Evolutionary conservation across 30 jellyfish, hydroid and myxozoan species (phyloP).

Genomic region (Aurelia aurita): DNA sequence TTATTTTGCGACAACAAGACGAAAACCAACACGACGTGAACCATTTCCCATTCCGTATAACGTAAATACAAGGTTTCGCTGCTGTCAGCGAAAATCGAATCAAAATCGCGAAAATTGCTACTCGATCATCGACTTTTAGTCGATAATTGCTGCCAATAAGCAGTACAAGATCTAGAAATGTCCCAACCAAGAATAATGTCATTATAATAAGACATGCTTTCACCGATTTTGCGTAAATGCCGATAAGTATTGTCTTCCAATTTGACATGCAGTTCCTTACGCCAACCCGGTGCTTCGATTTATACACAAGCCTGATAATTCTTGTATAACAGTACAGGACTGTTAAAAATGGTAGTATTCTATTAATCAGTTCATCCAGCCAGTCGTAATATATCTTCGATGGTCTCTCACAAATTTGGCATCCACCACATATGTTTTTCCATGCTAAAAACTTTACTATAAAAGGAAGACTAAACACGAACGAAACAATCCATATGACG

Average conservation of each 20-base stretch:
- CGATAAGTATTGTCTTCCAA: constrained; percentile 56
- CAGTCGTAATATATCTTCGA: constrained; percentile 18
- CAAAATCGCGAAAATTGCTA: constrained; percentile 27
- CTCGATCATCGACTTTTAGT: background rate
- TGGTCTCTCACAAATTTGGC: background rate
- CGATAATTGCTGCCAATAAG: constrained; percentile 10
- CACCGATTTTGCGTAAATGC: constrained; percentile 68
- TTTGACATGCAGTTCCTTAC: constrained; percentile 30
- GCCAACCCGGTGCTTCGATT: constrained; percentile 38
- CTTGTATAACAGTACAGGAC: constrained; percentile 28
- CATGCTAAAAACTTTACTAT: constrained; percentile 2
- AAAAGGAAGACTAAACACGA: constrained; percentile 10
- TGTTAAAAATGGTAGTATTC: constrained; percentile 12
- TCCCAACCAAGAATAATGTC: constrained; percentile 32
- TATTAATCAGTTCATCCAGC: constrained; percentile 23
- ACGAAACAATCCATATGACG: constrained; percentile 46
- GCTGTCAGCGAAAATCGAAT: constrained; percentile 49
- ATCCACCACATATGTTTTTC: background rate
- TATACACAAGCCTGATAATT: constrained; percentile 26
- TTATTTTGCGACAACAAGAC: constrained; percentile 34
- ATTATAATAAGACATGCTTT: constrained; percentile 48
- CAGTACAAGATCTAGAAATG: constrained; percentile 30
- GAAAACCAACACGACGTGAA: constrained; percentile 36
- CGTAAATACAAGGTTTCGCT: constrained; percentile 45
- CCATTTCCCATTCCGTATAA: constrained; percentile 31